A percentile compares a stretch with the other conserved stretches of the same genome.
phyloP scores from a whole-genome alignment of 2,113 vertebrate species.

The Phodopus roborovskii region DNA sequence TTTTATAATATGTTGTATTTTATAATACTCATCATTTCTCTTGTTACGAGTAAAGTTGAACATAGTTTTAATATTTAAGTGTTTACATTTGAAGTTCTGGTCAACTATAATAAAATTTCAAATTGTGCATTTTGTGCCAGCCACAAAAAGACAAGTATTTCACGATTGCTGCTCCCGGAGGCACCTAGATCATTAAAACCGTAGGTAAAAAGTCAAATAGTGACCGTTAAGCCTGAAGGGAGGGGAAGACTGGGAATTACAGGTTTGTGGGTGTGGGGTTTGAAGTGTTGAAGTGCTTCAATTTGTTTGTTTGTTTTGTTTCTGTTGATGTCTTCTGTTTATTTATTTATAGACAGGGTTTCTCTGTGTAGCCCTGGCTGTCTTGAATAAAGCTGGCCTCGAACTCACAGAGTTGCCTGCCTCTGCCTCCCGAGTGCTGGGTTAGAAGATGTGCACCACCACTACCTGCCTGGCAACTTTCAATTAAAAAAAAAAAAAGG shows the following conservation, averaged over 20 bases:
- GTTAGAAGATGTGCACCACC: too few relatives aligned
- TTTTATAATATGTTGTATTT: too few relatives aligned
- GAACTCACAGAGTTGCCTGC: too few relatives aligned
- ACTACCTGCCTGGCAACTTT: not conserved
- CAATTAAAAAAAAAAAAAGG: too few relatives aligned
- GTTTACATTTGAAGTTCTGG: not conserved
- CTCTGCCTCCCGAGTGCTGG: not conserved
- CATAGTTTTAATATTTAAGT: not conserved
- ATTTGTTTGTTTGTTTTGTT: not conserved
- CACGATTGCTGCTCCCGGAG: not conserved
- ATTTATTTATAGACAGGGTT: not conserved
- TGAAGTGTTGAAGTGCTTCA: not conserved
- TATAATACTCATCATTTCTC: not conserved
- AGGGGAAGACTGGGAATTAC: not conserved
- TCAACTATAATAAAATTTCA: not conserved
- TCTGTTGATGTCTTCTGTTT: too few relatives aligned
- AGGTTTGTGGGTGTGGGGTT: not conserved
- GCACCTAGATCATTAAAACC: not conserved
- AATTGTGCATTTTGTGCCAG: not conserved
- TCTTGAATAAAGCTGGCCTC: not conserved
- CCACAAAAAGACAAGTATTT: not conserved
- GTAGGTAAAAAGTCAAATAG: not conserved
- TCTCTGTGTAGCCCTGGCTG: not conserved
- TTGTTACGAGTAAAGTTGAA: not conserved
- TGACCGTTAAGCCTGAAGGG: not conserved